Evolutionary conservation across 2,888 invertebrate species (phyloP).

Genomic region (Eudasyphora cyanicolor): DNA sequence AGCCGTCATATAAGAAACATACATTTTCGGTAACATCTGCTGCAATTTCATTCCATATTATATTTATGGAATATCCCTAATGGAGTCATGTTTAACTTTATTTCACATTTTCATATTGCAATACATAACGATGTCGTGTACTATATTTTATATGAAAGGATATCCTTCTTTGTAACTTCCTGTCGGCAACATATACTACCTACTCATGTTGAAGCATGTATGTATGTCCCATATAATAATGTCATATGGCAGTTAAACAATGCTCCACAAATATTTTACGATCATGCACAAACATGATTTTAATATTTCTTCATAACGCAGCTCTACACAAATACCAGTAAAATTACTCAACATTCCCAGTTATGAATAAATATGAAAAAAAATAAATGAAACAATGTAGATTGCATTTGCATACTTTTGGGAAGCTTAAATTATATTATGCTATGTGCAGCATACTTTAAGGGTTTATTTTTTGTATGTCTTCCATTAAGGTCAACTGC

Average conservation of each 20-base stretch:
- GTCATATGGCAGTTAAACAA: slow-evolving; percentile 5
- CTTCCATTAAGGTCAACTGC: background rate
- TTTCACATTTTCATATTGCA: background rate
- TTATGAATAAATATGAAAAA: background rate
- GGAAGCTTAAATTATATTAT: background rate
- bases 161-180: background rate
- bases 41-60: background rate
- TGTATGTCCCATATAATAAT: slow-evolving; percentile 10
- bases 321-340: background rate
- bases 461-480: background rate
- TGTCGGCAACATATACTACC: background rate
- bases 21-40: background rate
- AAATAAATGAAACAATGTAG: background rate
- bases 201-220: background rate
- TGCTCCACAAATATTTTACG: slow-evolving; percentile 21
- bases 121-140: background rate
- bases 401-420: background rate
- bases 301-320: background rate
- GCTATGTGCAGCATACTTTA: background rate
- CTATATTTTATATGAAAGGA: background rate
- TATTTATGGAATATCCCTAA: slow-evolving; percentile 9
- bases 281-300: slow-evolving; percentile 24
- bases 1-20: too few relatives aligned
- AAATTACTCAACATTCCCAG: background rate
- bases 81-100: background rate